phyloP scores from a whole-genome alignment of 2,888 invertebrate species.

The Hirtodrosophila alboralis region DNA sequence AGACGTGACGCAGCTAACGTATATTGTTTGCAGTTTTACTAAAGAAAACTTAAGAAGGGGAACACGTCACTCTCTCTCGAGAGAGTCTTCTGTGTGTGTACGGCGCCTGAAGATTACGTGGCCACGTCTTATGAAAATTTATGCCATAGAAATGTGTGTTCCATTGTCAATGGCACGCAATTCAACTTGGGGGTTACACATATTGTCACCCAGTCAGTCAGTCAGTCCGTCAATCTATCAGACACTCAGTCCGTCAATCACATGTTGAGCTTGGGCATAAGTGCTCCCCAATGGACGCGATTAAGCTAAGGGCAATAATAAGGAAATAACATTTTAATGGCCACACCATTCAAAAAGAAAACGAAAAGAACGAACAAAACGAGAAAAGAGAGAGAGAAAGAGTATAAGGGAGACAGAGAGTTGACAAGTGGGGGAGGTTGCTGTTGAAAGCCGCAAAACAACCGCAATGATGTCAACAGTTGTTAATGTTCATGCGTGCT shows the following conservation, averaged over 20 bases:
- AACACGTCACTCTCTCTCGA: slow-evolving; percentile 3
- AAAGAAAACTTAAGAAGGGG: slow-evolving; percentile 4
- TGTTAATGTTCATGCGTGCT: slow-evolving; percentile 48
- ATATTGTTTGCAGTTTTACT: slow-evolving; percentile 35
- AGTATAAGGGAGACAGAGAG: slow-evolving; percentile 11
- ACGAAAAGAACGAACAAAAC: slow-evolving; percentile 3
- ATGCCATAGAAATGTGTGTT: slow-evolving; percentile 58
- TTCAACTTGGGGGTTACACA: slow-evolving; percentile 14
- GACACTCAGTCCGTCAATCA: slow-evolving; percentile 23
- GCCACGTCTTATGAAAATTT: slow-evolving; percentile 49
- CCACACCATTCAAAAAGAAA: slow-evolving; percentile 11
- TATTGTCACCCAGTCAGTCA: slow-evolving; percentile 22
- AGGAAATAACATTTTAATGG: slow-evolving; percentile 80
- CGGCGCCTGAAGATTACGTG: slow-evolving; percentile 54
- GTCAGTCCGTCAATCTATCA: slow-evolving; percentile 22
- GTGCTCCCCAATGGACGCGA: slow-evolving; percentile 48
- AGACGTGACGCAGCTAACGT: slow-evolving; percentile 32
- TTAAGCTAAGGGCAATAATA: slow-evolving; percentile 77
- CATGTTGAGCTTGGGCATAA: slow-evolving; percentile 36
- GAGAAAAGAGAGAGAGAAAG: background rate
- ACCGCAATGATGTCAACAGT: slow-evolving; percentile 55
- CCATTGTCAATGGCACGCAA: slow-evolving; percentile 68
- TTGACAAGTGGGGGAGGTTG: slow-evolving; percentile 37
- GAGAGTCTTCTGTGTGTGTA: slow-evolving; percentile 12
- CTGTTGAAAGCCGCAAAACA: slow-evolving; percentile 40